A percentile compares a stretch with the other conserved stretches of the same genome.
Conservation (phyloP, 1,140 invertebrate genomes). For the Aphelinus atriplicis region DNA sequence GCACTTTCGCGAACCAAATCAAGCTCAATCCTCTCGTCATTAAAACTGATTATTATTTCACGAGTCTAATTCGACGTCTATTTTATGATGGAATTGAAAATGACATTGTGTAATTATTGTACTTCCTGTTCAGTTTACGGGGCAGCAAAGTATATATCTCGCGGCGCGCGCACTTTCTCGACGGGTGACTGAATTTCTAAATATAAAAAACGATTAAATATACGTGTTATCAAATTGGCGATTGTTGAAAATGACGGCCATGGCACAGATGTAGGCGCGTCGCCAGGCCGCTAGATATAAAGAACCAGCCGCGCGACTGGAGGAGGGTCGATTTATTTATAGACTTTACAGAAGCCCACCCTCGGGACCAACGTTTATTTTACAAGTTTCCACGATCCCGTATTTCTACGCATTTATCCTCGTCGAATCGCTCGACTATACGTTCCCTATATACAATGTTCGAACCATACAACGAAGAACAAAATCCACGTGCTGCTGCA, state of each 20-base stretch:
- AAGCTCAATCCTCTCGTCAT: no score
- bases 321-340: slow-evolving; percentile 16
- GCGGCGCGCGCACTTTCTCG: background rate
- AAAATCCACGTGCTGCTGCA: background rate
- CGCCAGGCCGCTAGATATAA: slow-evolving; percentile 3
- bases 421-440: background rate
- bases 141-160: no score
- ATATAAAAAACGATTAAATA: background rate
- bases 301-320: background rate
- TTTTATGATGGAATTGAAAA: no score
- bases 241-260: slow-evolving; percentile 7
- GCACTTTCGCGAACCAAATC: no score
- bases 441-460: background rate
- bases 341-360: slow-evolving; percentile 6
- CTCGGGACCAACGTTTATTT: background rate
- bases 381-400: background rate
- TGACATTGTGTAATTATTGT: no score
- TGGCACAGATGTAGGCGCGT: background rate
- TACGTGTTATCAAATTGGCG: background rate
- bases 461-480: background rate
- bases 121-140: no score
- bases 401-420: background rate
- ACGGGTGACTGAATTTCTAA: background rate
- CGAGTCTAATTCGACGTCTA: no score
- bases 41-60: no score